phyloP scores from a whole-genome alignment of 2,113 vertebrate genomes.

The Syrrhaptes paradoxus region DNA sequence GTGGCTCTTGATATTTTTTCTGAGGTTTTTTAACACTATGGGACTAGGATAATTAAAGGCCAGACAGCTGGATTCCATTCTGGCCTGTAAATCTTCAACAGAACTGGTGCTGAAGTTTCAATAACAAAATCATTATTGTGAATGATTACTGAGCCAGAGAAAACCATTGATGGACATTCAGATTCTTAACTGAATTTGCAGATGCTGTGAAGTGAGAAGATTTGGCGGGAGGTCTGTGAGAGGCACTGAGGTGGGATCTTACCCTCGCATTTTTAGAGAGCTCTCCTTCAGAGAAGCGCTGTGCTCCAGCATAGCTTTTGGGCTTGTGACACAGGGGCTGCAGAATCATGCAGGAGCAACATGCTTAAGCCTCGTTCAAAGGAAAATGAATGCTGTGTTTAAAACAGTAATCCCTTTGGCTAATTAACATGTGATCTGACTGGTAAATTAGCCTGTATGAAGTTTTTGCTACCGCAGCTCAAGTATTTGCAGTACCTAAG shows the following conservation, averaged over 20 bases:
- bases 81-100: constrained; percentile 58
- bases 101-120: constrained; percentile 57
- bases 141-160: constrained; percentile 69
- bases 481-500: background rate
- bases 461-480: background rate
- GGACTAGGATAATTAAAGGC: constrained; percentile 49
- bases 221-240: constrained; percentile 54
- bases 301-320: background rate
- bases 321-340: background rate
- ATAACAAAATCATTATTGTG: constrained; percentile 65
- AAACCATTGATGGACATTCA: constrained; percentile 62
- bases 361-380: background rate
- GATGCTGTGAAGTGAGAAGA: constrained; percentile 45
- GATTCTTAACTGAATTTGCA: constrained; percentile 62
- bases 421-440: constrained; percentile 14
- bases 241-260: background rate
- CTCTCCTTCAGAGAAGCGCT: background rate
- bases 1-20: background rate
- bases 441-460: constrained; percentile 23
- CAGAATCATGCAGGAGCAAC: background rate
- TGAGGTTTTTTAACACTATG: background rate
- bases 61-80: constrained; percentile 49
- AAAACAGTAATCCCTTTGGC: constrained; percentile 6
- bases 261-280: constrained; percentile 19
- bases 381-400: background rate